These are phyloP conservation scores for Panopea generosa DNA, from an alignment of 2,888 invertebrate species.

Conservation along the genomic window DNA sequence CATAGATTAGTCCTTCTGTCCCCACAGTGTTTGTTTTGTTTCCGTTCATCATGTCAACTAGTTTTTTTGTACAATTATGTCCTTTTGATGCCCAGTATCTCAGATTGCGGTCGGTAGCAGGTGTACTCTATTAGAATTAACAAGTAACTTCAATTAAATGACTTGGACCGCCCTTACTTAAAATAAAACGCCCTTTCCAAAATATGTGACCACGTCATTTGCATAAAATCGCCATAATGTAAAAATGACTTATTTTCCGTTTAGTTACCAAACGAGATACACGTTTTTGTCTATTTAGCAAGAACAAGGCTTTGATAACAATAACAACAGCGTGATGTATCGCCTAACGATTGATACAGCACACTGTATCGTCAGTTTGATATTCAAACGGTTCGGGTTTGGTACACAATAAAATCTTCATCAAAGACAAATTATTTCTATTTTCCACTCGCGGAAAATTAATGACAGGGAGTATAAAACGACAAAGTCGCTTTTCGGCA, in stretches of 20 bases:
- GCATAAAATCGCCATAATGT: conserved; percentile 12
- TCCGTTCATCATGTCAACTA: too few relatives aligned
- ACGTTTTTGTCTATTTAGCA: neutral
- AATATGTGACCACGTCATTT: conserved; percentile 49
- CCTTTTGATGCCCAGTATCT: neutral
- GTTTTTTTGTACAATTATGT: too few relatives aligned
- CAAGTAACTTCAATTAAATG: conserved; percentile 45
- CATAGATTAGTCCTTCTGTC: too few relatives aligned
- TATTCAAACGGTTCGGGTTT: conserved; percentile 23
- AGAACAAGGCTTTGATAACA: conserved; percentile 15
- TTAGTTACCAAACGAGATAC: neutral
- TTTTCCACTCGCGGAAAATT: conserved; percentile 41
- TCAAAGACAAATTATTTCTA: conserved; percentile 62
- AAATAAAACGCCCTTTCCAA: conserved; percentile 57
- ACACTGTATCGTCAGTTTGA: conserved; percentile 27
- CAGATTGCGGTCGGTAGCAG: conserved; percentile 24
- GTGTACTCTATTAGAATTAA: conserved; percentile 31
- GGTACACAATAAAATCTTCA: conserved; percentile 52
- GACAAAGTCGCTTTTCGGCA: conserved; percentile 25
- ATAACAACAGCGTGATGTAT: conserved; percentile 45
- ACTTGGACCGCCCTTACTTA: conserved; percentile 39
- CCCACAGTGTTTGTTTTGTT: too few relatives aligned
- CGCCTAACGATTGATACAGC: conserved; percentile 4
- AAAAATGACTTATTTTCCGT: neutral
- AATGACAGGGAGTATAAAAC: conserved; percentile 28